Evolutionary conservation across 2,113 vertebrate genomes (phyloP).

Genomic region (Baryphthengus martii): DNA sequence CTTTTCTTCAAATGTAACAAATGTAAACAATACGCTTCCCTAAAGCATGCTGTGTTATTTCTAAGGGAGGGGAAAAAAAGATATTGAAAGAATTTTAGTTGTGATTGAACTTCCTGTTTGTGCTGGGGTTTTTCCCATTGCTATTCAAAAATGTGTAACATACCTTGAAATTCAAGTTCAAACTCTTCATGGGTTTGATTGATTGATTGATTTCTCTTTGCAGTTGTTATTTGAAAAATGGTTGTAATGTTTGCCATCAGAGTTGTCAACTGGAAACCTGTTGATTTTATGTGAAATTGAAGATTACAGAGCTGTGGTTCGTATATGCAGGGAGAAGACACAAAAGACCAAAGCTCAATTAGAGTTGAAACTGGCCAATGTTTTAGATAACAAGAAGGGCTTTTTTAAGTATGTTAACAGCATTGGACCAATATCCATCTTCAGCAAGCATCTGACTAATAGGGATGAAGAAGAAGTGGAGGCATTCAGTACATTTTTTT

Average conservation of each 20-base stretch:
- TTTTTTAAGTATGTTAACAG: not conserved
- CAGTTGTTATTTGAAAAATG: not conserved
- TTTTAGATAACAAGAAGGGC: not conserved
- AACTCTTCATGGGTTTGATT: not conserved
- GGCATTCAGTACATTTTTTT: not conserved
- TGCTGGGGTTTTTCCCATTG: not conserved
- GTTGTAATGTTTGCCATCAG: not conserved
- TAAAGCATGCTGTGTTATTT: not conserved
- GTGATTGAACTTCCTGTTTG: not conserved
- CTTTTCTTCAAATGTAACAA: conserved; percentile 34
- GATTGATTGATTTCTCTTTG: not conserved
- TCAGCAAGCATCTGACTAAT: not conserved
- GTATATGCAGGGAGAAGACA: not conserved
- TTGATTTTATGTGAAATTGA: not conserved
- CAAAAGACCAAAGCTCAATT: not conserved
- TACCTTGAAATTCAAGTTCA: not conserved
- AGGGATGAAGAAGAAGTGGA: not conserved
- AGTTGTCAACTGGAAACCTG: not conserved
- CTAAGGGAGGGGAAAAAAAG: not conserved
- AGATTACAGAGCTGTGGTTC: not conserved
- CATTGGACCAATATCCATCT: too few relatives aligned
- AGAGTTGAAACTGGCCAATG: not conserved
- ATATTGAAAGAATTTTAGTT: not conserved
- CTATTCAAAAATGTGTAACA: not conserved
- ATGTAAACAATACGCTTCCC: not conserved